Conservation (phyloP, 2,797 vertebrate species). For the Pachyuromys duprasi region DNA sequence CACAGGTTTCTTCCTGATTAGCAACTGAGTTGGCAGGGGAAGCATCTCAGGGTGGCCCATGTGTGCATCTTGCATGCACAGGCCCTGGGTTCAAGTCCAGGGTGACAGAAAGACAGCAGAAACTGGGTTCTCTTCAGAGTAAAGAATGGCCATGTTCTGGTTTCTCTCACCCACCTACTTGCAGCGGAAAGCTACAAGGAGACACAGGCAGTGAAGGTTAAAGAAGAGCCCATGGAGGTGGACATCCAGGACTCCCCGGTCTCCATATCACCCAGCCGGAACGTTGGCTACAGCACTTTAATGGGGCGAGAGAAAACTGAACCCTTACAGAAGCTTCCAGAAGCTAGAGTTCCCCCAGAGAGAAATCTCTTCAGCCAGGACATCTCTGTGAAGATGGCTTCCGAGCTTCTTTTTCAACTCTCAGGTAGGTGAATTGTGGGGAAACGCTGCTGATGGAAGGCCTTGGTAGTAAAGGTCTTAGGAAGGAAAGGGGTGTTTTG, state of each 20-base stretch:
- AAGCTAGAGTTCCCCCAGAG: constrained; percentile 93
- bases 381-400: constrained; percentile 99
- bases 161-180: constrained; percentile 70
- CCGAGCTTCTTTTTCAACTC: constrained; percentile 98
- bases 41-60: neutral
- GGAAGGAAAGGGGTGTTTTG: neutral
- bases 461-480: neutral
- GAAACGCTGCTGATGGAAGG: neutral
- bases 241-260: constrained; percentile 92
- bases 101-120: neutral
- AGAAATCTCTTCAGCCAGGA: constrained; percentile 99
- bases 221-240: constrained; percentile 99
- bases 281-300: constrained; percentile 96
- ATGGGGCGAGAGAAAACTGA: constrained; percentile 93
- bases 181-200: constrained; percentile 97
- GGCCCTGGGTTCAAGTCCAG: neutral
- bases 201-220: constrained; percentile 93
- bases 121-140: constrained; percentile 60
- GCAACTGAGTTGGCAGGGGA: neutral
- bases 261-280: constrained; percentile 88
- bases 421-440: constrained; percentile 90
- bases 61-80: neutral
- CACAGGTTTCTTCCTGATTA: neutral
- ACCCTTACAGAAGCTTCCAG: constrained; percentile 92
- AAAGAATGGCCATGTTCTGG: constrained; percentile 69